Evolutionary conservation across 2,113 vertebrate species (phyloP), one percentile per base, ranked within the genome.

Genomic region (Talpa occidentalis): DNA sequence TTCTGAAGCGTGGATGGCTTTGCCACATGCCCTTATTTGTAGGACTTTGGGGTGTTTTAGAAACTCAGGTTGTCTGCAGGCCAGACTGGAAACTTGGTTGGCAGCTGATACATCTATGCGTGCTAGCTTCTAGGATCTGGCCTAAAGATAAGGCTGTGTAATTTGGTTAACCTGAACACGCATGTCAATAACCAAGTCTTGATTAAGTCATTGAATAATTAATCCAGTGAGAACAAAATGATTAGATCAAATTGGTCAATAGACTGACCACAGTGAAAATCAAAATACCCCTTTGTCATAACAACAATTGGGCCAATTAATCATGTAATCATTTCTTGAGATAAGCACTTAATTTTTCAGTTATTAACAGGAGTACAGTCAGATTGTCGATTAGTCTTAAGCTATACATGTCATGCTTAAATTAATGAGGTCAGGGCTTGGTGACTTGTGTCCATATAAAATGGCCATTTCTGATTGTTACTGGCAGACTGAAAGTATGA

Each of bases 341-440:
- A 84, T 95, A 97, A 95, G 67, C 54, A 40, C 70, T 93, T 78
- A 83, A 81, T 84, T 87, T 91, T 96, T 88, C 28, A 79, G 60
- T 93, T 87, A 81, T 92, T 91, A 97, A 80, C 47, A 32, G 49
- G 9, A n/a, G 85, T 84, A 40, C 6, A 16, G 21, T 79, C 76
- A 47, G 54, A 89, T 69, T 94, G 86, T 49, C 76, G 76, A 24
- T 90, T n/a, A 86, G 17, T 80, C 30, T 40, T 30, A 86, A 83
- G 35, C 30, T 86, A 42, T 69, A 40, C 54, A 83, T 52, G 11
- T 89, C 56, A 11, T 66, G 56, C 52, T 82, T 82, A 91, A 79
- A 94, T 89, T 72, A 87, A 80, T 35, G 70, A 82, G n/a, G 5
- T 44, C 44, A 59, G 81, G 7, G 21, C 44, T 93, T 49, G 77